Conservation (phyloP, 1,140 invertebrate genomes). For the Cardiocondyla obscurior region DNA sequence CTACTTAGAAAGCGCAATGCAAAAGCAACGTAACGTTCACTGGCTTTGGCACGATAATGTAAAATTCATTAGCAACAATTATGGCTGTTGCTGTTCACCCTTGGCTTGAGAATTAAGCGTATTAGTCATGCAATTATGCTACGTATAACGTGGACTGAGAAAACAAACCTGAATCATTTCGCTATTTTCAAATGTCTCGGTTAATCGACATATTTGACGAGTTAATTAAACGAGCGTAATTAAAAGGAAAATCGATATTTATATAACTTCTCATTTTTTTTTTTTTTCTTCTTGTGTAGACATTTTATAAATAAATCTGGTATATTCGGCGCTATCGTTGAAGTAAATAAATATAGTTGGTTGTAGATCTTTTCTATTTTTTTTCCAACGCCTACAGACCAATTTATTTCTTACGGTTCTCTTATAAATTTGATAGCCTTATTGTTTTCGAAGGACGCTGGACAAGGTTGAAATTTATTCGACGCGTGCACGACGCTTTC, state of each 20-base stretch:
- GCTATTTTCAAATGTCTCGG: background rate
- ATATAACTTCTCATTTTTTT: background rate
- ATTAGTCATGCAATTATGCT: background rate
- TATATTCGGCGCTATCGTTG: too few species aligned
- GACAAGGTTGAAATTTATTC: slow-evolving; percentile 50
- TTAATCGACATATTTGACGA: background rate
- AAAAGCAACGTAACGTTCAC: background rate
- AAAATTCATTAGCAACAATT: slow-evolving; percentile 40
- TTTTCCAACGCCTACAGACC: background rate
- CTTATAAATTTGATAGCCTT: background rate
- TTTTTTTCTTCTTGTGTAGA: background rate
- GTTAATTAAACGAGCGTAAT: background rate
- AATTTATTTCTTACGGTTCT: background rate
- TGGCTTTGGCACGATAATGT: background rate
- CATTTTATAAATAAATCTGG: too few species aligned
- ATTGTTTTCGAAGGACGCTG: slow-evolving; percentile 37
- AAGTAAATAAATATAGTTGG: too few species aligned
- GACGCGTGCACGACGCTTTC: background rate
- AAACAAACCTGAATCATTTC: background rate
- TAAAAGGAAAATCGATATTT: background rate
- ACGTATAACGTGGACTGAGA: background rate
- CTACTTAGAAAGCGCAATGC: background rate
- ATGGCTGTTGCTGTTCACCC: background rate
- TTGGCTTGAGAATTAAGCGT: background rate
- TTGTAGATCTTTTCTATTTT: too few species aligned